Evolutionary conservation across 1,140 invertebrate species (phyloP).

Genomic region (Drosophila punjabiensis): DNA sequence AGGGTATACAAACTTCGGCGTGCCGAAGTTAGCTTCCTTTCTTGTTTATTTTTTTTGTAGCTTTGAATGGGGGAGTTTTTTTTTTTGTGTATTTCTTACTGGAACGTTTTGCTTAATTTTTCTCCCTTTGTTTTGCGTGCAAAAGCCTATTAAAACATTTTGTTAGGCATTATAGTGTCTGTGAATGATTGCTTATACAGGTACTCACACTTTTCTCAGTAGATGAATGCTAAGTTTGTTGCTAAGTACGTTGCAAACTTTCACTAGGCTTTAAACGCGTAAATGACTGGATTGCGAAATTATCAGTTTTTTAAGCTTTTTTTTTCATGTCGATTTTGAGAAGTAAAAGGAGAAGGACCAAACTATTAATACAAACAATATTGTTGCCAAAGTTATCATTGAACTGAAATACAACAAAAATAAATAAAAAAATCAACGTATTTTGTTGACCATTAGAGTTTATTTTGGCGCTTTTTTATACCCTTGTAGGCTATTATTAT

Average conservation of each 20-base stretch:
- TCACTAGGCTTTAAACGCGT: too few relatives aligned
- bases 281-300: too few relatives aligned
- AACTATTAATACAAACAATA: background rate
- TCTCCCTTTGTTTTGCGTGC: background rate
- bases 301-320: background rate
- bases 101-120: constrained; percentile 35
- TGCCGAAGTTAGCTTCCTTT: too few relatives aligned
- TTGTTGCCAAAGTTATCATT: background rate
- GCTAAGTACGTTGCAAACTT: background rate
- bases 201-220: constrained; percentile 16
- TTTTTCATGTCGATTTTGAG: background rate
- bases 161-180: constrained; percentile 40
- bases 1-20: too few relatives aligned
- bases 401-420: background rate
- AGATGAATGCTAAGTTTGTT: background rate
- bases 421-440: too few relatives aligned
- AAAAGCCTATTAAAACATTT: constrained; percentile 67
- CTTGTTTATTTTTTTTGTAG: constrained; percentile 1
- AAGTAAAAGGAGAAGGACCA: background rate
- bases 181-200: constrained; percentile 52
- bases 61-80: background rate
- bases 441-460: background rate
- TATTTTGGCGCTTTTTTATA: background rate
- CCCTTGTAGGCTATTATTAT: too few relatives aligned
- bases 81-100: constrained; percentile 13